phyloP scores from a whole-genome alignment of 2,797 vertebrate species.

The Eupleurogrammus muticus region DNA sequence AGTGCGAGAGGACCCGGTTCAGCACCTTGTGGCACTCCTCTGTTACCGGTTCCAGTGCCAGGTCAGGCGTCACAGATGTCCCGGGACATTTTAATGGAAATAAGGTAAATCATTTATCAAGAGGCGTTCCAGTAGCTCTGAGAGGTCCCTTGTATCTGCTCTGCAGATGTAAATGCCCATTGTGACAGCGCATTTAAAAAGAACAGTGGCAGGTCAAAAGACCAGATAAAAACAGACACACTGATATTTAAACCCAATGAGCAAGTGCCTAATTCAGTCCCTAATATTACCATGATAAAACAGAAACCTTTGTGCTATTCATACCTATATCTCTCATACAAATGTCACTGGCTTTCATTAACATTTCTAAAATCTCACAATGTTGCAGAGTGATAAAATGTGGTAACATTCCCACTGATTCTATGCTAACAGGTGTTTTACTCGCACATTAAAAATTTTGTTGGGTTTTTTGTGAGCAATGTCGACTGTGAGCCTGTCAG shows the following conservation, averaged over 20 bases:
- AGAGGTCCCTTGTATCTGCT: constrained; percentile 38
- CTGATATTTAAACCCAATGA: constrained; percentile 45
- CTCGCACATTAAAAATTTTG: constrained; percentile 7
- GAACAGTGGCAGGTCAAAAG: constrained; percentile 34
- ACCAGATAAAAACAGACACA: constrained; percentile 30
- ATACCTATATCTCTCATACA: constrained; percentile 7
- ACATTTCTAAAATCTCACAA: constrained; percentile 23
- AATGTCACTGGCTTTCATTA: constrained; percentile 16
- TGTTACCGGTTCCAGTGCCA: constrained; percentile 50
- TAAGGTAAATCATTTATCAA: constrained; percentile 80
- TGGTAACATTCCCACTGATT: constrained; percentile 18
- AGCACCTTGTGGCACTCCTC: constrained; percentile 72
- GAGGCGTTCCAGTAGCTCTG: constrained; percentile 47
- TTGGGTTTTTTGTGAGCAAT: constrained; percentile 40
- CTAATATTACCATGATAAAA: constrained; percentile 29
- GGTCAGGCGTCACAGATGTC: constrained; percentile 82
- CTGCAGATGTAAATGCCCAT: constrained; percentile 30
- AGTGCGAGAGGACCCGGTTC: constrained; percentile 56
- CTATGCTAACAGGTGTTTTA: constrained; percentile 24
- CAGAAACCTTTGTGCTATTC: constrained; percentile 20
- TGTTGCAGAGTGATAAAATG: constrained; percentile 2
- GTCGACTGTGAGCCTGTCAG: constrained; percentile 39
- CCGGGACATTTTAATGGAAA: constrained; percentile 83
- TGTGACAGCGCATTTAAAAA: constrained; percentile 37
- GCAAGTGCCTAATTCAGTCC: constrained; percentile 25